Conservation (phyloP, 1,140 invertebrate species). For the Drosophila athabasca region DNA sequence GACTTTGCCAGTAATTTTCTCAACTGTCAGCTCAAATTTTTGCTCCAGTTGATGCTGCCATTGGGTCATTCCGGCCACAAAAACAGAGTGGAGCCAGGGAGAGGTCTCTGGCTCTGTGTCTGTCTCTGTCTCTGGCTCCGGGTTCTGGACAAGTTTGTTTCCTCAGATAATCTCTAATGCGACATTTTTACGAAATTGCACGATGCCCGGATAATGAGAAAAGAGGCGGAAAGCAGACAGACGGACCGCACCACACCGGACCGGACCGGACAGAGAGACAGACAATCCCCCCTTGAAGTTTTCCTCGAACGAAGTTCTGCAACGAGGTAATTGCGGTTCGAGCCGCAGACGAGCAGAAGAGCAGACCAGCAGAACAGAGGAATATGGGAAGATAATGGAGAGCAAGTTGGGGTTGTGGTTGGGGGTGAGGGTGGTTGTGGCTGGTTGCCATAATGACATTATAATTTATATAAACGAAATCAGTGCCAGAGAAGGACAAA, state of each 20-base stretch:
- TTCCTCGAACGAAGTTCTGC: conserved; percentile 46
- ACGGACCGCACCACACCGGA: conserved; percentile 2
- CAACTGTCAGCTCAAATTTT: conserved; percentile 79
- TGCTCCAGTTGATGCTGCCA: conserved; percentile 69
- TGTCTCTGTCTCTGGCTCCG: conserved; percentile 10
- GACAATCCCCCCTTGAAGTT: conserved; percentile 45
- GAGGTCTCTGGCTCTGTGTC: conserved; percentile 7
- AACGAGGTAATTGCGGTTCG: conserved; percentile 61
- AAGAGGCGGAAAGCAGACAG: conserved; percentile 56
- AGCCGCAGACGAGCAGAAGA: conserved; percentile 18
- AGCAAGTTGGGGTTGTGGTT: conserved; percentile 40
- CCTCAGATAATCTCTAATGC: conserved; percentile 81
- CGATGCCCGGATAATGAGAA: conserved; percentile 78
- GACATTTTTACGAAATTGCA: conserved; percentile 82
- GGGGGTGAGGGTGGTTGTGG: conserved; percentile 54
- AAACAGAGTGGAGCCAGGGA: conserved; percentile 26
- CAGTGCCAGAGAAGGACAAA: conserved; percentile 51
- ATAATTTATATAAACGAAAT: conserved; percentile 83
- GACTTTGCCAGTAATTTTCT: conserved; percentile 79
- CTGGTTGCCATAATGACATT: conserved; percentile 83
- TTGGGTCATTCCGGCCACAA: conserved; percentile 64
- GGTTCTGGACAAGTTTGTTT: conserved; percentile 74
- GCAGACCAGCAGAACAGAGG: neutral
- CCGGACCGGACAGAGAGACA: conserved; percentile 10
- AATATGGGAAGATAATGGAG: conserved; percentile 34